phyloP scores from a whole-genome alignment of 2,888 invertebrate species.

The Xanthorhoe spadicearia region DNA sequence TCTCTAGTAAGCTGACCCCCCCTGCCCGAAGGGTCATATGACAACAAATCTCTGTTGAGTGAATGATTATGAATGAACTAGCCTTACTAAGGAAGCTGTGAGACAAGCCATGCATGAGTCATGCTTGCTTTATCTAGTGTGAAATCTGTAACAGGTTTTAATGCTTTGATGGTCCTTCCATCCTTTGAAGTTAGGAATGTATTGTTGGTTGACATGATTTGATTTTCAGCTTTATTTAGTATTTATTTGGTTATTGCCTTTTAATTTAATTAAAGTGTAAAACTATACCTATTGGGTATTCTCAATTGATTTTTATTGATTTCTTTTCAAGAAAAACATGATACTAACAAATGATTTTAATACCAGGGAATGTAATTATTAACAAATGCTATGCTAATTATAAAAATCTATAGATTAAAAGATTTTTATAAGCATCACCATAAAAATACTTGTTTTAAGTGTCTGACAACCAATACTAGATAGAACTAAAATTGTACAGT shows the following conservation, averaged over 20 bases:
- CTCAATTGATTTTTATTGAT: too few relatives aligned
- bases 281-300: too few relatives aligned
- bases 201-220: conserved; percentile 11
- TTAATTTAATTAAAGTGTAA: too few relatives aligned
- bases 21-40: background rate
- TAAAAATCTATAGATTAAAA: background rate
- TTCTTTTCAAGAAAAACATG: background rate
- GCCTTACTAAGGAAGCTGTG: conserved; percentile 20
- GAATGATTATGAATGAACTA: background rate
- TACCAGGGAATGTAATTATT: too few relatives aligned
- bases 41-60: background rate
- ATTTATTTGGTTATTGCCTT: too few relatives aligned
- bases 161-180: conserved; percentile 28
- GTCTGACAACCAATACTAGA: background rate
- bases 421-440: background rate
- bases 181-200: conserved; percentile 15
- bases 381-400: too few relatives aligned
- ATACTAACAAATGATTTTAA: too few relatives aligned
- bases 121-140: conserved; percentile 34
- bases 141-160: conserved; percentile 43
- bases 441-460: background rate
- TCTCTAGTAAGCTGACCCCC: too few relatives aligned
- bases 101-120: conserved; percentile 36
- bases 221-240: conserved; percentile 3
- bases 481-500: too few relatives aligned